Conservation (phyloP, 2,113 vertebrate genomes). For the Sinocyclocheilus grahami region DNA sequence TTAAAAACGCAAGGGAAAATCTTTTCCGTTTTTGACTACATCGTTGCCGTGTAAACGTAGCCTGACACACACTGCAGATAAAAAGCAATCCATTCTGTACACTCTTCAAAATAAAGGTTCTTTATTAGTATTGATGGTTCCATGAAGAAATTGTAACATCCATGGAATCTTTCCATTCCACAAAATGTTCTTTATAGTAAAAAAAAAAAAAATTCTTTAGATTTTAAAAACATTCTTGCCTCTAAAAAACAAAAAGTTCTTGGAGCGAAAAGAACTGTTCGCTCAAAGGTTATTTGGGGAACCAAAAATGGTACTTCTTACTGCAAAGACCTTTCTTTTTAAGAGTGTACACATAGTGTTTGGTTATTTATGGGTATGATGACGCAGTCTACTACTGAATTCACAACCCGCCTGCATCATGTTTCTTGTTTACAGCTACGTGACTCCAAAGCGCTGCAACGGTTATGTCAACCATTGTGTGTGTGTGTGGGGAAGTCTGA, state of each 20-base stretch:
- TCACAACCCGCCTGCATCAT: neutral
- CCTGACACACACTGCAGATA: neutral
- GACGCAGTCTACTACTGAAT: neutral
- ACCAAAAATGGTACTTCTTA: neutral
- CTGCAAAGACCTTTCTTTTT: neutral
- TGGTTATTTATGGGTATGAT: neutral
- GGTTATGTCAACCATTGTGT: neutral
- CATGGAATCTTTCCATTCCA: too few relatives aligned
- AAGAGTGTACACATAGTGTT: neutral
- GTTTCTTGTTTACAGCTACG: neutral
- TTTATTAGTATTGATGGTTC: neutral
- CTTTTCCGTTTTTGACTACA: too few relatives aligned
- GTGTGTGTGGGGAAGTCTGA: neutral
- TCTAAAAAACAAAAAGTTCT: neutral
- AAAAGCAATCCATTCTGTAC: neutral
- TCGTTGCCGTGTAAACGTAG: too few relatives aligned
- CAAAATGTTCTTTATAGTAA: neutral
- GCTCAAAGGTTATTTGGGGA: neutral
- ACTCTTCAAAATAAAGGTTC: neutral
- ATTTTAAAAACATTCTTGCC: too few relatives aligned
- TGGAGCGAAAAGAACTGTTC: neutral
- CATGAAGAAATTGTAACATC: neutral
- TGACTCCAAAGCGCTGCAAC: neutral
- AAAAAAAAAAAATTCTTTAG: neutral
- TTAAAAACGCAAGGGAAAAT: too few relatives aligned